Evolutionary conservation across 2,113 vertebrate species (phyloP), one percentile per base, ranked within the genome.

Genomic region (Serilophus lunatus): DNA sequence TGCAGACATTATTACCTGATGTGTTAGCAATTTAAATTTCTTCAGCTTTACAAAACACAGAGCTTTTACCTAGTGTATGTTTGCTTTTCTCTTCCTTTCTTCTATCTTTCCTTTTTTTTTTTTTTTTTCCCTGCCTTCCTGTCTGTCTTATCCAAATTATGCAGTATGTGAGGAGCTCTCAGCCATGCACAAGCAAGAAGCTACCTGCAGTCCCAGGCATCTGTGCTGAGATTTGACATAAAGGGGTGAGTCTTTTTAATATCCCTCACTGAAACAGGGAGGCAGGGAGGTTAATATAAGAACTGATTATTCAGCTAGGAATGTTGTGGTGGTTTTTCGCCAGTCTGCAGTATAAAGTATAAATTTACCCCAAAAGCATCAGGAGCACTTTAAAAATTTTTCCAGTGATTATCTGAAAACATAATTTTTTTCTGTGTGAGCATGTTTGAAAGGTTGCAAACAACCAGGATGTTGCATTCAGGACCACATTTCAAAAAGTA

Each of bases 261-360:
- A 53, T 1, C 12, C 18, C 36, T 56, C 49, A 23, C 18, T 86
- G 71, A 18, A 92, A 12, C 6, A 42, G 9, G 13, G 33, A 66
- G 8, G 8, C 11, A 49, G 57, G 13, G 13, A 91, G 20, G 10
- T 63, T 71, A 42, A 47, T 29, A 13, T 13, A 65, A 64, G 13
- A 92, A 31, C 50, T 19, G 36, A 36, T 8, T 31, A 35, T 56
- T 60, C 23, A 23, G 0, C 24, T 29, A 40, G 23, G 57, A 76
- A 2, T 7, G 2, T 13, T 10, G 8, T 24, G 44, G 23, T 31
- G 4, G 0, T 18, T 47, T 56, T 40, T 1, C 36, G 45, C 29
- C 26, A 10, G 13, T 47, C 24, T 78, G 26, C 49, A 18, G 14
- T 25, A 38, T 18, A 16, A 20, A 40, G 15, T 24, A 31, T 5